phyloP scores from a whole-genome alignment of 1,140 invertebrate genomes.

The Macrobrachium rosenbergii region DNA sequence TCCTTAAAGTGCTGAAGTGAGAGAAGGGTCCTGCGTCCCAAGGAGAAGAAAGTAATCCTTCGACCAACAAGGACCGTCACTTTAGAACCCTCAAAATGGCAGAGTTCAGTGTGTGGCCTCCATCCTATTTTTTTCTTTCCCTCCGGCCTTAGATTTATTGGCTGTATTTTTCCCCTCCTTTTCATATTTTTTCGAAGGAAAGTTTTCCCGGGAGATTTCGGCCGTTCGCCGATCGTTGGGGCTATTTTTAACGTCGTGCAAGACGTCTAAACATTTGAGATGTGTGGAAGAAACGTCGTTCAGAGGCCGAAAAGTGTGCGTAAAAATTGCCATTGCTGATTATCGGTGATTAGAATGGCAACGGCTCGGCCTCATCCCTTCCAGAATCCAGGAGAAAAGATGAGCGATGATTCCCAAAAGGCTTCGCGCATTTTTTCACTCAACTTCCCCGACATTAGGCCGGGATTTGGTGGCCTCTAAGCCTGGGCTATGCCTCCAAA shows the following conservation, averaged over 20 bases:
- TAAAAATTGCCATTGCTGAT: constrained; percentile 33
- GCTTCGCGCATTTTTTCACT: neutral
- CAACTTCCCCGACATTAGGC: neutral
- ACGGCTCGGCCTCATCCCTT: constrained; percentile 16
- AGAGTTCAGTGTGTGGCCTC: constrained; percentile 53
- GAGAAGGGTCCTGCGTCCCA: too few relatives aligned
- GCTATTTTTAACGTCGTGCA: constrained; percentile 3
- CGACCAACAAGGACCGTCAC: too few relatives aligned
- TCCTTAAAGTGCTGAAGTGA: too few relatives aligned
- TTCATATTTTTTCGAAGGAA: constrained; percentile 53
- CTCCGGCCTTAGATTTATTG: constrained; percentile 49
- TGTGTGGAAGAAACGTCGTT: too few relatives aligned
- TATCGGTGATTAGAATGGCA: constrained; percentile 59
- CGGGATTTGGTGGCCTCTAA: too few relatives aligned
- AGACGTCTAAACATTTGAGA: neutral
- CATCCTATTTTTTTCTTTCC: constrained; percentile 56
- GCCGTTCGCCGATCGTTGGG: neutral
- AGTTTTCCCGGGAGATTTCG: neutral
- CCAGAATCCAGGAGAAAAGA: constrained; percentile 36
- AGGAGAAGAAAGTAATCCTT: too few relatives aligned
- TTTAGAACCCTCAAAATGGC: constrained; percentile 51
- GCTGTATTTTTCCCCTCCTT: constrained; percentile 42
- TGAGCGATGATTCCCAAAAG: constrained; percentile 45
- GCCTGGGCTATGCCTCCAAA: constrained; percentile 5
- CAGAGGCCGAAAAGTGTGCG: too few relatives aligned